Conservation (phyloP, 2,797 vertebrate genomes). For the Scyliorhinus canicula region DNA sequence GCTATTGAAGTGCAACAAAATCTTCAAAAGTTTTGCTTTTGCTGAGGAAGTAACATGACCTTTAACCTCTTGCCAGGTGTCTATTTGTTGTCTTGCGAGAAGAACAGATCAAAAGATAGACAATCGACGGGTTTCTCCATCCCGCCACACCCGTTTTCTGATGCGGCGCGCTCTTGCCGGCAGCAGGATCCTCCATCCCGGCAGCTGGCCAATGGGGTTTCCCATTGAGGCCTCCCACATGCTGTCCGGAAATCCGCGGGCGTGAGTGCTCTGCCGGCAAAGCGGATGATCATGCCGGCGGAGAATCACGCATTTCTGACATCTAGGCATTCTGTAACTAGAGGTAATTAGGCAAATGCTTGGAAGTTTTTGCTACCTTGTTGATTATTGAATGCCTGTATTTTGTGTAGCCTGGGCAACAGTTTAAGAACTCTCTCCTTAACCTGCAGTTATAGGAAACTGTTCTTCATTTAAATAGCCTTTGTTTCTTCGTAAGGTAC, state of each 20-base stretch:
- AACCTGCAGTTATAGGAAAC: background rate
- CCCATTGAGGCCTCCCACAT: too few relatives aligned
- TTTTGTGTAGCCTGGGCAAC: background rate
- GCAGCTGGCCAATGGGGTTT: too few relatives aligned
- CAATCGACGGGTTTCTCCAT: too few relatives aligned
- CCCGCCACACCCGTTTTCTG: too few relatives aligned
- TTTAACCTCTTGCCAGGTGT: background rate
- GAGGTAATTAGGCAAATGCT: background rate
- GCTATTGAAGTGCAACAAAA: background rate
- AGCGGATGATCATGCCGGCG: too few relatives aligned
- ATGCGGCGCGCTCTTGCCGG: too few relatives aligned
- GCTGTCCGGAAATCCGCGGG: too few relatives aligned
- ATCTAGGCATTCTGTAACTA: background rate
- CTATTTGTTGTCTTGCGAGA: background rate
- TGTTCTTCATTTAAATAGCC: background rate
- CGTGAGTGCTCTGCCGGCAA: too few relatives aligned
- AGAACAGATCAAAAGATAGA: background rate
- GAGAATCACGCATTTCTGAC: background rate
- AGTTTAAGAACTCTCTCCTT: background rate
- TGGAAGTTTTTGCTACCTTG: background rate
- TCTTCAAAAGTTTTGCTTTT: background rate
- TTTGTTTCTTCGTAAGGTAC: background rate
- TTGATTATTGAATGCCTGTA: background rate
- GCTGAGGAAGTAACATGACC: background rate
- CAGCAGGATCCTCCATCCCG: too few relatives aligned